Base-by-base conservation (phyloP, 1,140 invertebrate species). In the Solen grandis region DNA sequence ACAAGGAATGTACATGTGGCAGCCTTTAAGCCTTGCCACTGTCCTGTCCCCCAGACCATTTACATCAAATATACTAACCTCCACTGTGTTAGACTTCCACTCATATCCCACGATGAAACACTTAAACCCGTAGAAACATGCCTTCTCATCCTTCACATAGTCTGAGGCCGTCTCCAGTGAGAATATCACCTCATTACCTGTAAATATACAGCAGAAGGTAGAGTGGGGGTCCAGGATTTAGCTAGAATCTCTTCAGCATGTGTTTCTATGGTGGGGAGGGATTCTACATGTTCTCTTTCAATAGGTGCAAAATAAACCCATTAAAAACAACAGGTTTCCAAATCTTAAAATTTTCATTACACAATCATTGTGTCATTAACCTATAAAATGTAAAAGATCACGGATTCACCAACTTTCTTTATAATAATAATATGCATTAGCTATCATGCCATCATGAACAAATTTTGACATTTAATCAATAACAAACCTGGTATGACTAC, bases 141-240 rank as follows among this genome's bases (percentile, higher is more conserved):
- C 94, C 87, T 96, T 95, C 65, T 98, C 97, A 93, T 98, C 97
- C 89, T 97, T 97, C 77, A 98, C 95, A 92, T 99, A 99, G 92
- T 99, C 96, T 0, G 97, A 97, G 0, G 98, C 97, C 0, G 97
- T 99, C 93, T 99, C 97, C 88, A 99, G 88, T 0, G 97, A 98
- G 90, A 99, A 98, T 84, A 98, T 94, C 0, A 99, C 95, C 93
- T 98, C 97, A 91, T 98, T 97, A 27, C 98, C 98, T 94, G 86
- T 14, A 86, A 88, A n/a, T n/a, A n/a, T 75, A 74, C 41, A 80
- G 46, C 54, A 57, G 10, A 33, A 1, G 31, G n/a, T n/a, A n/a
- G n/a, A n/a, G n/a, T n/a, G n/a, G n/a, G n/a, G n/a, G n/a, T n/a
- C n/a, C n/a, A n/a, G n/a, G n/a, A n/a, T n/a, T n/a, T n/a, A n/a